These are phyloP conservation scores for Melipona beecheii DNA, from an alignment of 2,888 invertebrate genomes.

Conservation along the genomic window DNA sequence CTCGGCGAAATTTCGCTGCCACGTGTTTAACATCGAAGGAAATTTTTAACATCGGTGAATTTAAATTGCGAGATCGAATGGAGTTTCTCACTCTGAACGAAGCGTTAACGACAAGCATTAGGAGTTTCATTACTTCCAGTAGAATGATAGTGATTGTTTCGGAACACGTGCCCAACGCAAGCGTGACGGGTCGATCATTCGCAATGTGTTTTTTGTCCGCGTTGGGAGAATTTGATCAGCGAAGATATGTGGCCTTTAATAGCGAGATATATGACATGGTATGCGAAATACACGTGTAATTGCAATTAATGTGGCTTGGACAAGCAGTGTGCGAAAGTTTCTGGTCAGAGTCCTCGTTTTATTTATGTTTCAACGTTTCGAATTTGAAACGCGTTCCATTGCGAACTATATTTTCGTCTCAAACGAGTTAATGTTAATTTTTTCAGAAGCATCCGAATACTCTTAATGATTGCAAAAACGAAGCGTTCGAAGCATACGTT, in stretches of 20 bases:
- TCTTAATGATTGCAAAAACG: too few species aligned
- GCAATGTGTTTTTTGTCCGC: slow-evolving; percentile 23
- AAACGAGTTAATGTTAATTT: too few species aligned
- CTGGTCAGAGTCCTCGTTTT: background rate
- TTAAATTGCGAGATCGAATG: background rate
- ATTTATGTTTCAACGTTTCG: background rate
- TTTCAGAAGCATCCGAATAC: too few species aligned
- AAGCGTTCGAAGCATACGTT: too few species aligned
- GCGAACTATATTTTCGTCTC: too few species aligned
- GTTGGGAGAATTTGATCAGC: background rate
- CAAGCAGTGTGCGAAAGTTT: background rate
- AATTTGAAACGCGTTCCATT: background rate
- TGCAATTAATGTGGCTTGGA: background rate
- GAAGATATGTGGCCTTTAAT: background rate
- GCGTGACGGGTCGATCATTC: slow-evolving; percentile 59
- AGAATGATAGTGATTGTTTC: slow-evolving; percentile 66
- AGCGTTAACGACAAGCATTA: slow-evolving; percentile 33
- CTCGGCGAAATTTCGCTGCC: background rate
- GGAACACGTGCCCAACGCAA: slow-evolving; percentile 62
- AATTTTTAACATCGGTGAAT: background rate
- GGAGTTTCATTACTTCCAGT: slow-evolving; percentile 72
- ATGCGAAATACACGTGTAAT: background rate
- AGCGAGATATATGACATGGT: background rate
- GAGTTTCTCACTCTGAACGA: background rate
- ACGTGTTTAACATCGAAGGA: background rate